Percentiles rank a stretch among this genome's conserved stretches.
Evolutionary conservation across 2,888 invertebrate species (phyloP).

Genomic region (Netelia fuscicornis): DNA sequence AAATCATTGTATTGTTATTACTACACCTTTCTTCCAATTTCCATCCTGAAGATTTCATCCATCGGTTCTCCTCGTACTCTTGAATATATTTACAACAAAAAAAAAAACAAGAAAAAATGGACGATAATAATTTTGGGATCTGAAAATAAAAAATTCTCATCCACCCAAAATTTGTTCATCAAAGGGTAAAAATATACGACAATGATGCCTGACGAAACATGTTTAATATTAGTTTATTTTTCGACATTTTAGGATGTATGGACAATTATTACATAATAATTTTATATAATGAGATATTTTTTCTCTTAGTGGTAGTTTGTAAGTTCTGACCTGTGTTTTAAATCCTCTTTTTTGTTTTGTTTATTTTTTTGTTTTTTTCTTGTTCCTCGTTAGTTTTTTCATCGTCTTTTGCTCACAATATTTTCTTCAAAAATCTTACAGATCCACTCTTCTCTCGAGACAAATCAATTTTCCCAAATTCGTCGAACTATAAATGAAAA

Average conservation of each 20-base stretch:
- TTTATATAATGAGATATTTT: constrained; percentile 83
- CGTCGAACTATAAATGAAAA: constrained; percentile 78
- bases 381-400: constrained; percentile 30
- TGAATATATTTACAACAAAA: too few species aligned
- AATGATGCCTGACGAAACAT: constrained; percentile 45
- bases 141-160: not conserved
- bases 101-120: too few species aligned
- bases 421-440: constrained; percentile 76
- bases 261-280: constrained; percentile 84
- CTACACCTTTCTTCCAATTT: constrained; percentile 3
- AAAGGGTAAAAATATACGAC: not conserved
- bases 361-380: not conserved
- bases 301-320: constrained; percentile 78
- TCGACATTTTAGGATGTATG: constrained; percentile 84
- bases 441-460: constrained; percentile 77
- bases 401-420: constrained; percentile 15
- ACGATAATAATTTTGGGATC: too few species aligned
- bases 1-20: constrained; percentile 62
- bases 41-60: constrained; percentile 36
- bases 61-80: constrained; percentile 19
- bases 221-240: constrained; percentile 83
- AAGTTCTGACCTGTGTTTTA: constrained; percentile 72
- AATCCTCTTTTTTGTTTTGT: constrained; percentile 59
- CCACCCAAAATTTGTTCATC: too few species aligned
- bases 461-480: constrained; percentile 67